phyloP scores from a whole-genome alignment of 35 echinoderm and acorn worm genomes.

The Stichopus chloronotus region DNA sequence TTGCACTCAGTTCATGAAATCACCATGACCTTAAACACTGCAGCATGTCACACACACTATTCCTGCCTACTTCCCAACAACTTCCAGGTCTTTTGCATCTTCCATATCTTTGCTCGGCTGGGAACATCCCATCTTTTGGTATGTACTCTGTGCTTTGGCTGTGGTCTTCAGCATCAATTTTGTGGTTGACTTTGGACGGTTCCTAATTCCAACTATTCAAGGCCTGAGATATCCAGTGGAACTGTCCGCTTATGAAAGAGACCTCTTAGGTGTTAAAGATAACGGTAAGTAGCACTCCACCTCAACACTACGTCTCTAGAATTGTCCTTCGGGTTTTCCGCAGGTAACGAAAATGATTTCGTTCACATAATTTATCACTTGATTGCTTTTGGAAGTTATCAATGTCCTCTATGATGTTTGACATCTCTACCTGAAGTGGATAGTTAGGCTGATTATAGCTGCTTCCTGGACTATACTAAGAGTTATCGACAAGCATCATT shows the following conservation, averaged over 20 bases:
- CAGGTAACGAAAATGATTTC: too few relatives aligned
- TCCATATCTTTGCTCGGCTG: slow-evolving; percentile 65
- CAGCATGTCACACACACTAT: too few relatives aligned
- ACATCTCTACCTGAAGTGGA: too few relatives aligned
- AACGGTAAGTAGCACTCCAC: slow-evolving; percentile 62
- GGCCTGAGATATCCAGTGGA: slow-evolving; percentile 72
- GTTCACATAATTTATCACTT: too few relatives aligned
- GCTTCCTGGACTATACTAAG: too few relatives aligned
- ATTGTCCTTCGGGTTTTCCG: background rate
- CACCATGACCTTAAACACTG: too few relatives aligned
- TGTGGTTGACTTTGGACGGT: slow-evolving; percentile 76
- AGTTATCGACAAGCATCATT: too few relatives aligned
- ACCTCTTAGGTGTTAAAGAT: slow-evolving; percentile 85
- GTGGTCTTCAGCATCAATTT: slow-evolving; percentile 83
- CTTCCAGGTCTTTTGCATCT: slow-evolving; percentile 66
- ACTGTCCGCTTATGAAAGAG: slow-evolving; percentile 67
- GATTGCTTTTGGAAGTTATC: too few relatives aligned
- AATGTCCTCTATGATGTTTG: too few relatives aligned
- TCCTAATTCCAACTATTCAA: slow-evolving; percentile 71
- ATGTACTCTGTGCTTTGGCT: slow-evolving; percentile 69
- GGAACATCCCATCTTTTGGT: slow-evolving; percentile 81
- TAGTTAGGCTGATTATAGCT: too few relatives aligned
- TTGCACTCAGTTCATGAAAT: too few relatives aligned
- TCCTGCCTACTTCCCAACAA: too few relatives aligned
- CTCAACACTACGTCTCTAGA: background rate